These are phyloP conservation scores for Norana najaformis DNA, from an alignment of 2,888 invertebrate genomes.

Conservation along the genomic window DNA sequence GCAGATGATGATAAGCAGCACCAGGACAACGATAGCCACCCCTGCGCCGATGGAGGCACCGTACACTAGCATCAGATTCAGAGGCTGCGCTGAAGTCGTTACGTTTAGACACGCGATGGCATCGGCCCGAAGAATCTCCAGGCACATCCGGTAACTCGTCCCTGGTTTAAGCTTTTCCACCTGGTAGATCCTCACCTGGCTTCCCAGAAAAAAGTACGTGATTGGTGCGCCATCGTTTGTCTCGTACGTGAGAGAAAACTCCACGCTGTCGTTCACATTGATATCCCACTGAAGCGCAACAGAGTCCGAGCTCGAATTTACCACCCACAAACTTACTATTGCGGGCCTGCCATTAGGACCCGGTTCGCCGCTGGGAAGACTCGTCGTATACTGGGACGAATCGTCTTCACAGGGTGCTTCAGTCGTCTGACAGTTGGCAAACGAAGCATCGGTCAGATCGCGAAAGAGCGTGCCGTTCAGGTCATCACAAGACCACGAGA, in stretches of 20 bases:
- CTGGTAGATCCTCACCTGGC: not conserved
- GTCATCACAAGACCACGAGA: conserved; percentile 24
- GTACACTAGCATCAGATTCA: not conserved
- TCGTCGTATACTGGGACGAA: not conserved
- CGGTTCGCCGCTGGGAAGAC: not conserved
- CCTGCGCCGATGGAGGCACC: not conserved
- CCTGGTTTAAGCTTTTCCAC: not conserved
- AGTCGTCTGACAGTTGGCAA: not conserved
- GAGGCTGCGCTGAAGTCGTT: not conserved
- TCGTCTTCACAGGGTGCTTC: not conserved
- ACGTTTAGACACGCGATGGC: not conserved
- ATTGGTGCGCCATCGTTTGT: not conserved
- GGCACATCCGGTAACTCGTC: not conserved
- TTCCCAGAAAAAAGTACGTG: not conserved
- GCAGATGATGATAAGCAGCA: conserved; percentile 3
- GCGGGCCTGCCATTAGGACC: not conserved
- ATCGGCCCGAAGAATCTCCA: not conserved
- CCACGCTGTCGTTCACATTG: not conserved
- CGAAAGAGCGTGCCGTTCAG: not conserved
- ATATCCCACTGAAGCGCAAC: not conserved
- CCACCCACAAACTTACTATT: not conserved
- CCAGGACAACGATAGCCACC: not conserved
- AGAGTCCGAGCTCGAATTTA: not conserved
- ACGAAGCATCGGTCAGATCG: not conserved
- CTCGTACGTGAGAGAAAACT: not conserved